These are phyloP conservation scores for Ligdia adustata DNA, from an alignment of 2,888 invertebrate species.

Conservation along the genomic window DNA sequence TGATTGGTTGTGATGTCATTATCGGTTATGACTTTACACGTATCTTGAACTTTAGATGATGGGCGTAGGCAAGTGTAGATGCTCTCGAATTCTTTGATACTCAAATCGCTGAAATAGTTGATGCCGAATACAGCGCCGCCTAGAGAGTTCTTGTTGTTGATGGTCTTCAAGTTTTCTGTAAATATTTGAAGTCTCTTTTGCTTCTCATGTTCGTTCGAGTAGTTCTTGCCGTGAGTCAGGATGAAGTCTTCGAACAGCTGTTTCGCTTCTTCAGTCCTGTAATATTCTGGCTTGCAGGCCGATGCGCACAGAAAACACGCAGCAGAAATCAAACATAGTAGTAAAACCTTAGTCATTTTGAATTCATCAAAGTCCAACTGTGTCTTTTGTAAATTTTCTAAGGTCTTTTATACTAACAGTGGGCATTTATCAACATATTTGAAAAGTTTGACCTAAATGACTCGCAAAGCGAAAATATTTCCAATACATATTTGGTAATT, in stretches of 20 bases:
- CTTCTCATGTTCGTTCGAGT: conserved; percentile 4
- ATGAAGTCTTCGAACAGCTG: conserved; percentile 15
- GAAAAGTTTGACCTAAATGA: no score
- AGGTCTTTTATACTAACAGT: no score
- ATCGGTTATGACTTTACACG: background rate
- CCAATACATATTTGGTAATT: no score
- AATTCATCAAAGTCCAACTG: no score
- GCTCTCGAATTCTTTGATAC: background rate
- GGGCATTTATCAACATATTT: no score
- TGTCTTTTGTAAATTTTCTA: no score
- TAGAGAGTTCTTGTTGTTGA: conserved; percentile 13
- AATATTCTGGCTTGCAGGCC: background rate
- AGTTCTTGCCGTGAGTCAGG: conserved; percentile 4
- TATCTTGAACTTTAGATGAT: no score
- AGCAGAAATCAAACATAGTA: background rate
- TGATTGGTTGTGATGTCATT: background rate
- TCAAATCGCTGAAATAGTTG: conserved; percentile 14
- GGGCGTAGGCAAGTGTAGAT: no score
- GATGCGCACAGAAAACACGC: background rate
- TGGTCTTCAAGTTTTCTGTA: conserved; percentile 1
- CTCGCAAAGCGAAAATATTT: no score
- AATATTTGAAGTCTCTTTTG: conserved; percentile 15
- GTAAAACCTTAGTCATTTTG: no score
- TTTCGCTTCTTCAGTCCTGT: conserved; percentile 6
- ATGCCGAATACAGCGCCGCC: background rate